phyloP scores from a whole-genome alignment of 2,888 invertebrate genomes.

The Lumbricus terrestris region DNA sequence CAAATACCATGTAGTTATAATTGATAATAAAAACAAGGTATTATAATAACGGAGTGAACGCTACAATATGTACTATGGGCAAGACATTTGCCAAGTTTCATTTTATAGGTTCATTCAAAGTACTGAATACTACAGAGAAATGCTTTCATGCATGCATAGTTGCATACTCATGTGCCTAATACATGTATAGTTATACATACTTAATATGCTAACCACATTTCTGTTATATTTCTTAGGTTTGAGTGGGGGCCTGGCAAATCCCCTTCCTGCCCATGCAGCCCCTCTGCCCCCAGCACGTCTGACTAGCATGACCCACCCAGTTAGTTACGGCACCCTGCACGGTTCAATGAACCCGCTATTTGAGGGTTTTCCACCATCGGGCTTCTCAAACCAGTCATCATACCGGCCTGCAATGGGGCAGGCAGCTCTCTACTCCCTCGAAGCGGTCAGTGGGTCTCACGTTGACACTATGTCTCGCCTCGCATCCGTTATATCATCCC shows the following conservation, averaged over 20 bases:
- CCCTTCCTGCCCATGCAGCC: constrained; percentile 26
- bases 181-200: too few relatives aligned
- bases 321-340: constrained; percentile 26
- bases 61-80: too few relatives aligned
- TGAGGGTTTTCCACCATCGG: constrained; percentile 24
- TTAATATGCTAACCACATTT: not conserved
- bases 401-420: constrained; percentile 45
- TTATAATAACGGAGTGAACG: too few relatives aligned
- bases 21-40: too few relatives aligned
- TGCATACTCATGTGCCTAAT: too few relatives aligned
- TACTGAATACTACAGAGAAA: not conserved
- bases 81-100: too few relatives aligned
- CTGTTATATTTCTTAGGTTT: constrained; percentile 18
- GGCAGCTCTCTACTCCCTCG: constrained; percentile 43
- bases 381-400: constrained; percentile 22
- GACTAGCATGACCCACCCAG: constrained; percentile 19
- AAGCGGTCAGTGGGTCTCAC: constrained; percentile 32
- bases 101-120: too few relatives aligned
- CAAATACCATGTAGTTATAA: too few relatives aligned
- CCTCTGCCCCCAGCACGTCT: constrained; percentile 25
- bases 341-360: constrained; percentile 30
- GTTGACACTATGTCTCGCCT: not conserved
- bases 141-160: too few relatives aligned
- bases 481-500: not conserved
- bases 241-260: constrained; percentile 7